These are phyloP conservation scores for Meteorus colon DNA, from an alignment of 2,888 invertebrate species.

Conservation along the genomic window DNA sequence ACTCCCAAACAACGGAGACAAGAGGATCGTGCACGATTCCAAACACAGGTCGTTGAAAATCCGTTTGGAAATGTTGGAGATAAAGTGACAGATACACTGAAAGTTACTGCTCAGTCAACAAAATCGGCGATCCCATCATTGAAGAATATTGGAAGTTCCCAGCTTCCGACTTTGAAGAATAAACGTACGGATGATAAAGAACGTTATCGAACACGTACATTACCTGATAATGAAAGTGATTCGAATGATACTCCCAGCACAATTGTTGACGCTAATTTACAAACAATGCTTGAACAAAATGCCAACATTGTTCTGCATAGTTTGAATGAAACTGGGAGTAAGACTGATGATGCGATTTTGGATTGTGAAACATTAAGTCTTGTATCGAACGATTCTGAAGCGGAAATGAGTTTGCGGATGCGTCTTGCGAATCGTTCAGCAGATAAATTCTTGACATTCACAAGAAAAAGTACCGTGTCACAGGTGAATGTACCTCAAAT, in stretches of 20 bases:
- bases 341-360: constrained; percentile 73
- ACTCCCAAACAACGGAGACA: constrained; percentile 81
- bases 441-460: constrained; percentile 54
- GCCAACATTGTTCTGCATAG: constrained; percentile 77
- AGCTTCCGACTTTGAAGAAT: constrained; percentile 46
- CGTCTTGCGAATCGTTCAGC: constrained; percentile 61
- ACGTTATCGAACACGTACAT: constrained; percentile 83
- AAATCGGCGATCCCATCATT: constrained; percentile 63
- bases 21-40: constrained; percentile 81
- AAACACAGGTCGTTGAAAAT: constrained; percentile 78
- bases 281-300: constrained; percentile 75
- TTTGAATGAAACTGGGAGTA: constrained; percentile 73
- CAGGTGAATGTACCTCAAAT: background rate
- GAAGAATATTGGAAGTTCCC: constrained; percentile 52
- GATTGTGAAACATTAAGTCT: constrained; percentile 81
- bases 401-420: constrained; percentile 76
- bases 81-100: background rate
- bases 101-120: constrained; percentile 54
- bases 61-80: constrained; percentile 61
- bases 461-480: constrained; percentile 2
- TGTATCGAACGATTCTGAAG: constrained; percentile 84
- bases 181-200: constrained; percentile 76
- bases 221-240: constrained; percentile 66
- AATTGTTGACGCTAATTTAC: constrained; percentile 69
- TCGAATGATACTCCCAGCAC: constrained; percentile 21